Evolutionary conservation across 2,797 vertebrate species (phyloP).

Genomic region (Ceryle rudis): DNA sequence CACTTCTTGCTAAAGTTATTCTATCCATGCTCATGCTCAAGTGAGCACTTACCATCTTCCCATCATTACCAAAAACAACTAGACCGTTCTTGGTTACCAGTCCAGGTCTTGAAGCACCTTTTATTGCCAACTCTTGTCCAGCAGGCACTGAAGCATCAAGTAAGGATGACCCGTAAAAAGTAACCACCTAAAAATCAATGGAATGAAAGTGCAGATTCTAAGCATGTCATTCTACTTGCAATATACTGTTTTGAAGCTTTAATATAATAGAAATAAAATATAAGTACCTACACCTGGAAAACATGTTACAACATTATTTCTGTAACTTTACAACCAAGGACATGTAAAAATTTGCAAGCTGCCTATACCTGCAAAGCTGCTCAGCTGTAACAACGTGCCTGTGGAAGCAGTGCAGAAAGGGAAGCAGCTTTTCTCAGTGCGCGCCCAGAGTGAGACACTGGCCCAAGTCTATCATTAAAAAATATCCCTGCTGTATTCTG

Average conservation of each 20-base stretch:
- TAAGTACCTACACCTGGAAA: neutral
- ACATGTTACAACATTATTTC: neutral
- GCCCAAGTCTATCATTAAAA: neutral
- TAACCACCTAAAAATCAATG: constrained; percentile 82
- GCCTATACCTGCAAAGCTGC: neutral
- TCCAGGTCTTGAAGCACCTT: constrained; percentile 85
- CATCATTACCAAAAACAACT: constrained; percentile 89
- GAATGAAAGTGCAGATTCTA: neutral
- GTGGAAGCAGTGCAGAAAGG: neutral
- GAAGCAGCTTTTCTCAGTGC: neutral
- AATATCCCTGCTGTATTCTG: neutral
- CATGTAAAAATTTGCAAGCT: neutral
- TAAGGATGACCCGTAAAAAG: constrained; percentile 91
- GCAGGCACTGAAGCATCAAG: constrained; percentile 80
- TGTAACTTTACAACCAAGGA: neutral
- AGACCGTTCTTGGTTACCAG: constrained; percentile 91
- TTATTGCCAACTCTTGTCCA: constrained; percentile 87
- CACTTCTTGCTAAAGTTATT: neutral
- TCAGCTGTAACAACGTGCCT: neutral
- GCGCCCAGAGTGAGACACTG: neutral
- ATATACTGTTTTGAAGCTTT: neutral
- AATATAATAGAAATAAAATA: neutral
- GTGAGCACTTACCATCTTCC: constrained; percentile 87
- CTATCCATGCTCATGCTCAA: neutral
- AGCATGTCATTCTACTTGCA: neutral